Evolutionary conservation across 2,797 vertebrate species (phyloP).

Genomic region (Enteromius argenteus): DNA sequence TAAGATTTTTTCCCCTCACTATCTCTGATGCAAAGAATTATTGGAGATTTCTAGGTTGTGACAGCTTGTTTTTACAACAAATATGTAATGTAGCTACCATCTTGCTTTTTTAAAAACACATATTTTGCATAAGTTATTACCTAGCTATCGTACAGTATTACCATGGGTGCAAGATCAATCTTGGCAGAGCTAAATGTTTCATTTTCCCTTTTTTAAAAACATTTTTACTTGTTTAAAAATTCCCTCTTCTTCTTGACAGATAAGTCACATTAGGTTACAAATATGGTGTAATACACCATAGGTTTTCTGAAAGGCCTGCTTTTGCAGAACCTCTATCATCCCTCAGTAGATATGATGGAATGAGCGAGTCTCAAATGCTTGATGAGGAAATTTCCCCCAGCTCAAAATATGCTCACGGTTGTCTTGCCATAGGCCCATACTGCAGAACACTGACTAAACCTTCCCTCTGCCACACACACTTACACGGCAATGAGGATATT

Average conservation of each 20-base stretch:
- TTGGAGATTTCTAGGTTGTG: not conserved
- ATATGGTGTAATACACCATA: constrained; percentile 12
- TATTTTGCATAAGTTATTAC: not conserved
- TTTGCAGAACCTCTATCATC: constrained; percentile 13
- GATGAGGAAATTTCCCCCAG: constrained; percentile 28
- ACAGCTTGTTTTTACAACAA: not conserved
- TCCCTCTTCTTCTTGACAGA: not conserved
- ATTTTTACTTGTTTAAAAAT: not conserved
- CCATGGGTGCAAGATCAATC: not conserved
- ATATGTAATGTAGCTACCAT: not conserved
- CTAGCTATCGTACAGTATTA: not conserved
- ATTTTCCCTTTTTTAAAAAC: not conserved
- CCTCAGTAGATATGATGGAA: constrained; percentile 33
- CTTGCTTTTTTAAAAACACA: not conserved
- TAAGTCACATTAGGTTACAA: constrained; percentile 16
- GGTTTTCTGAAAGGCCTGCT: constrained; percentile 31
- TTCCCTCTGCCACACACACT: constrained; percentile 56
- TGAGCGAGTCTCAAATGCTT: not conserved
- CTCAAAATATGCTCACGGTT: constrained; percentile 14
- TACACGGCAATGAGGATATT: constrained; percentile 71
- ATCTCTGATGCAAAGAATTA: not conserved
- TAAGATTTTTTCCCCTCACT: not conserved
- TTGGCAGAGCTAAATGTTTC: not conserved
- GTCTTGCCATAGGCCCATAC: constrained; percentile 42
- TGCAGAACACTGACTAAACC: constrained; percentile 54